Percentiles rank a stretch among this genome's conserved stretches.
Evolutionary conservation across 2,888 invertebrate species (phyloP).

Genomic region (Zeuzera pyrina): DNA sequence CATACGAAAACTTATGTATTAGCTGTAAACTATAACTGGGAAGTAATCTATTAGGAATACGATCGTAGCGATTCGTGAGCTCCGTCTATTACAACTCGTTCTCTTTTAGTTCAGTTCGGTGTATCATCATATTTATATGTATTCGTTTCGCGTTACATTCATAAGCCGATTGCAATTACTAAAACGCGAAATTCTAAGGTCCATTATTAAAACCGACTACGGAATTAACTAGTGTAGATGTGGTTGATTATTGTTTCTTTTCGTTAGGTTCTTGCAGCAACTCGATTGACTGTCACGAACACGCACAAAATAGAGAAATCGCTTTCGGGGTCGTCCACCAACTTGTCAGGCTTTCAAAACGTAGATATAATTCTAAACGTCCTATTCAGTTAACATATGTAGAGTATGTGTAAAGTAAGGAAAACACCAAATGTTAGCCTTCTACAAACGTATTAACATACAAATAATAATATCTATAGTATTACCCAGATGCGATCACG

Average conservation of each 20-base stretch:
- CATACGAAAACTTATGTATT: constrained; percentile 58
- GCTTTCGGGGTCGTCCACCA: constrained; percentile 51
- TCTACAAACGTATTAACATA: no score
- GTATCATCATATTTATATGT: no score
- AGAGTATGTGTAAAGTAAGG: constrained; percentile 51
- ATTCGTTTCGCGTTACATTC: no score
- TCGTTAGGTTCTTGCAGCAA: constrained; percentile 26
- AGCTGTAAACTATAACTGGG: constrained; percentile 57
- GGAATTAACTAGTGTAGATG: neutral
- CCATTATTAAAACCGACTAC: no score
- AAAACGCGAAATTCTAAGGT: no score
- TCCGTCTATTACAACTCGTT: constrained; percentile 40
- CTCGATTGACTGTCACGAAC: constrained; percentile 45
- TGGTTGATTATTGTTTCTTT: constrained; percentile 11
- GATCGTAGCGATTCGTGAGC: constrained; percentile 42
- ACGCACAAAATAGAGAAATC: constrained; percentile 47
- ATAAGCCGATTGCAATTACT: no score
- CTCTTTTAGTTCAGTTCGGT: no score
- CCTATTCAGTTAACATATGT: constrained; percentile 11
- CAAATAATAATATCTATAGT: no score
- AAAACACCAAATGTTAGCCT: constrained; percentile 65
- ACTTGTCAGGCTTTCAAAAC: constrained; percentile 29
- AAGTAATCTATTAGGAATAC: constrained; percentile 49
- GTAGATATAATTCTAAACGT: constrained; percentile 11
- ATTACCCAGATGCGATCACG: no score